Conservation (phyloP, 2,797 vertebrate genomes). For the Gila robusta region DNA sequence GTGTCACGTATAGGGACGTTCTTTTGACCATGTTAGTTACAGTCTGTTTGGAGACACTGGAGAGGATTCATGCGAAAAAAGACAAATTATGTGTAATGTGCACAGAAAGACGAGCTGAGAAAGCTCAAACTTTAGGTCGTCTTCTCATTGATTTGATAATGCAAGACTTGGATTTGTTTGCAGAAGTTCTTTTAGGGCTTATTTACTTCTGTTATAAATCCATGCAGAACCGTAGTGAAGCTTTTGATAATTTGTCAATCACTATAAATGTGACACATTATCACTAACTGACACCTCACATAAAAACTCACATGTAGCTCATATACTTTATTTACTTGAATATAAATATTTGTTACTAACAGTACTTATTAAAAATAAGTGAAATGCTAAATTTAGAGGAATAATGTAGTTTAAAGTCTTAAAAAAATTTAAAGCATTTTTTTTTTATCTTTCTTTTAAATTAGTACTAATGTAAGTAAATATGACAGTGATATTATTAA, state of each 20-base stretch:
- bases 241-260: background rate
- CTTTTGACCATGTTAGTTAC: constrained; percentile 36
- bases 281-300: background rate
- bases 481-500: background rate
- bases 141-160: background rate
- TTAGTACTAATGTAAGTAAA: background rate
- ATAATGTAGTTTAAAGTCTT: constrained; percentile 7
- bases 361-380: background rate
- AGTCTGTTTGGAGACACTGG: constrained; percentile 17
- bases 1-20: background rate
- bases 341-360: constrained; percentile 4
- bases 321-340: background rate
- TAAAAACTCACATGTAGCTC: background rate
- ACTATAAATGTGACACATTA: constrained; percentile 2
- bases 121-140: background rate
- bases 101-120: background rate
- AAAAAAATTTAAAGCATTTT: background rate
- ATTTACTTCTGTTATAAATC: background rate
- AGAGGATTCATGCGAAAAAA: constrained; percentile 18
- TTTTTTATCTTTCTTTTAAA: background rate
- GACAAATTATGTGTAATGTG: background rate
- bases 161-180: background rate
- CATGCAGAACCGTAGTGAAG: background rate
- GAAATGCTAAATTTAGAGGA: background rate
- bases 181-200: background rate